Conservation (phyloP, 2,888 invertebrate genomes). For the Clostera curtula region DNA sequence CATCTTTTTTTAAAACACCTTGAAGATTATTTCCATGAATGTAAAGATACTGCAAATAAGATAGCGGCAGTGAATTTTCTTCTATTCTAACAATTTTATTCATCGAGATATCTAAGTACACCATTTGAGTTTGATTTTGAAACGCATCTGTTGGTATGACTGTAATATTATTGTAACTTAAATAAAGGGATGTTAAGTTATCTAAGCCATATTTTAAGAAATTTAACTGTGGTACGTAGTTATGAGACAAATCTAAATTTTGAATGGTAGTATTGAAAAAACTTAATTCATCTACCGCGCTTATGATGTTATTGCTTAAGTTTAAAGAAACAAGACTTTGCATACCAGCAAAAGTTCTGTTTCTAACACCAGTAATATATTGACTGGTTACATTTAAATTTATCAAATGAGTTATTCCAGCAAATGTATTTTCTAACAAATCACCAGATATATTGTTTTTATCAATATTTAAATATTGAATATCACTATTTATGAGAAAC, state of each 20-base stretch:
- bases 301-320: conserved; percentile 43
- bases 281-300: conserved; percentile 29
- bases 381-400: conserved; percentile 38
- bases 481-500: conserved; percentile 32
- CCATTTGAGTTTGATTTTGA: conserved; percentile 32
- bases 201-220: conserved; percentile 34
- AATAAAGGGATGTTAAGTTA: conserved; percentile 39
- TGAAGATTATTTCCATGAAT: conserved; percentile 37
- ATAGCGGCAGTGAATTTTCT: conserved; percentile 40
- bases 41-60: conserved; percentile 46
- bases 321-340: conserved; percentile 33
- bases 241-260: conserved; percentile 46
- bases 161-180: conserved; percentile 41
- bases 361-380: conserved; percentile 31
- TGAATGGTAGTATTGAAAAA: conserved; percentile 31
- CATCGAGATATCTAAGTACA: conserved; percentile 42
- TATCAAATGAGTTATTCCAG: conserved; percentile 35
- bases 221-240: conserved; percentile 31
- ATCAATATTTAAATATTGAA: conserved; percentile 40
- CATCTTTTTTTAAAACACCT: conserved; percentile 32
- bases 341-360: conserved; percentile 38
- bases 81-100: conserved; percentile 44
- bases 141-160: conserved; percentile 31
- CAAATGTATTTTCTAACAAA: conserved; percentile 37
- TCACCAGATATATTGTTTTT: conserved; percentile 40